Conservation (phyloP, 2,113 vertebrate genomes). For the Gymnarchus niloticus region DNA sequence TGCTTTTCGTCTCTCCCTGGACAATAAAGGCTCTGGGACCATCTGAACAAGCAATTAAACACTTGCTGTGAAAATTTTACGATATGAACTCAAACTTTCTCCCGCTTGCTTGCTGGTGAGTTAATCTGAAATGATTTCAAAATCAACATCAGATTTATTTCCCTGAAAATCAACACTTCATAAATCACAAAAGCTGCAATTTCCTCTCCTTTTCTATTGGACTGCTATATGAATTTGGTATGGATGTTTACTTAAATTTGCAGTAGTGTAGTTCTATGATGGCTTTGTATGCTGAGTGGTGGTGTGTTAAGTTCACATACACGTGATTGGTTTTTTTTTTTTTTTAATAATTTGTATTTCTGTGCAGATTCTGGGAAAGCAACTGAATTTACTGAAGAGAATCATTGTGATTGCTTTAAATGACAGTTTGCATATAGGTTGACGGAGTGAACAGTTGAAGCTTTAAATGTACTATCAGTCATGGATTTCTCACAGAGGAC, state of each 20-base stretch:
- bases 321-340: not conserved
- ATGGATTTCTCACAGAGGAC: not conserved
- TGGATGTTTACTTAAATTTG: not conserved
- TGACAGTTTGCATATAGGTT: not conserved
- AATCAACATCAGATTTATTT: not conserved
- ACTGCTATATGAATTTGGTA: not conserved
- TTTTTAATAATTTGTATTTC: not conserved
- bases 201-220: not conserved
- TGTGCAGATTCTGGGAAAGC: not conserved
- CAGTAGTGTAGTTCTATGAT: not conserved
- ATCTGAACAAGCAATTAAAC: not conserved
- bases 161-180: not conserved
- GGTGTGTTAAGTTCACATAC: not conserved
- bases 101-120: not conserved
- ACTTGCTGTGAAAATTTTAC: not conserved
- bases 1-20: not conserved
- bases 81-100: not conserved
- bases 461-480: not conserved
- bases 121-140: not conserved
- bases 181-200: constrained; percentile 7
- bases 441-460: not conserved
- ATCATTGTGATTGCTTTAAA: constrained; percentile 1
- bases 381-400: not conserved
- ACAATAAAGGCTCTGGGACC: not conserved
- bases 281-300: not conserved